Conservation (phyloP, 2,113 vertebrate genomes). For the Perccottus glenii region DNA sequence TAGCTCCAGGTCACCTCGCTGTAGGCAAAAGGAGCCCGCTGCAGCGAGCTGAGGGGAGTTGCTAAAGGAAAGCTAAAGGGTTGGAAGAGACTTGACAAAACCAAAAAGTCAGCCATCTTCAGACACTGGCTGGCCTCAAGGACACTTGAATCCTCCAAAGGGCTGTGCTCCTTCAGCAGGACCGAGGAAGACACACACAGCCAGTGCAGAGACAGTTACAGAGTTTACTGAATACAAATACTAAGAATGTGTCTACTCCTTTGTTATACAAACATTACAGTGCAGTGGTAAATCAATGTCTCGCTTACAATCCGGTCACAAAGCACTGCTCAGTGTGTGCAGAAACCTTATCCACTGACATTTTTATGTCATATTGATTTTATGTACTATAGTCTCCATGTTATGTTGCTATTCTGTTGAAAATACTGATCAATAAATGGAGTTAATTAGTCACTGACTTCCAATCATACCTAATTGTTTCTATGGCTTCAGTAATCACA, state of each 20-base stretch:
- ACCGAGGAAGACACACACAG: slow-evolving; percentile 22
- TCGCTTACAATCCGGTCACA: slow-evolving; percentile 37
- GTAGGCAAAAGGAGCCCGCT: slow-evolving; percentile 35
- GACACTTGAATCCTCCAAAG: neutral
- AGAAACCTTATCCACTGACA: neutral
- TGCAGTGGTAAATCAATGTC: slow-evolving; percentile 54
- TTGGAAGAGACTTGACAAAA: slow-evolving; percentile 20
- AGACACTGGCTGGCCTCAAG: slow-evolving; percentile 1
- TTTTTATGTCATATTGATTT: slow-evolving; percentile 15
- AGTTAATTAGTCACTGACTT: too few relatives aligned
- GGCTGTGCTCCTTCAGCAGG: neutral
- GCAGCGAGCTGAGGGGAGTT: neutral
- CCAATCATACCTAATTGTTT: too few relatives aligned
- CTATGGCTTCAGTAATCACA: too few relatives aligned
- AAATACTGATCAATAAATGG: too few relatives aligned
- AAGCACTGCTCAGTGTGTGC: slow-evolving; percentile 40
- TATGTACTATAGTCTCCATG: too few relatives aligned
- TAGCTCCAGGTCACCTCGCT: slow-evolving; percentile 60
- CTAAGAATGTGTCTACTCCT: slow-evolving; percentile 30
- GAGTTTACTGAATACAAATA: slow-evolving; percentile 37
- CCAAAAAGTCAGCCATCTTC: slow-evolving; percentile 1
- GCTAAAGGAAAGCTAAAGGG: slow-evolving; percentile 31
- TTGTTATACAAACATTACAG: slow-evolving; percentile 28
- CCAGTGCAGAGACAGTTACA: slow-evolving; percentile 9
- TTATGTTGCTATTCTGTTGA: neutral